Base-by-base conservation (phyloP, 1,140 invertebrate species). In the Probaryconus sp. region DNA sequence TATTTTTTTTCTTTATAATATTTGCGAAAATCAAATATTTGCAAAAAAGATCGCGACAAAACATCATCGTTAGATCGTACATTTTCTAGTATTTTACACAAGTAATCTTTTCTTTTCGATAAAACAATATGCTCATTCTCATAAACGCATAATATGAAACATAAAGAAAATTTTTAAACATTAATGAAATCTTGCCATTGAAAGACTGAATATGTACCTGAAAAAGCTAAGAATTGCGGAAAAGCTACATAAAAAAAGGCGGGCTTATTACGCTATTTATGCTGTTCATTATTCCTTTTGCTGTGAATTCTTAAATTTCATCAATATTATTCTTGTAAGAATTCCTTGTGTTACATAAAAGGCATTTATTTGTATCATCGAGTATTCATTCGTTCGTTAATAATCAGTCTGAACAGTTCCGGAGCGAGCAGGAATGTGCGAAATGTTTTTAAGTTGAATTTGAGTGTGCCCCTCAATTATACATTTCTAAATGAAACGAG, bases 191-290 rank as follows among this genome's bases (percentile, higher is more conserved):
- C 71, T 78, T 51, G 72, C 60, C 70, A 76, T 72, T 24, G 75
- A 75, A 82, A 82, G 80, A 82, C 80, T 82, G 79, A 80, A 73
- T 73, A 78, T 20, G 80, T 82, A 82, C 78, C 80, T 81, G 78
- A 80, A 76, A 33, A 55, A 71, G 61, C 47, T 72, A 77, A 78
- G 78, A 74, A 78, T 73, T 53, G 60, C 53, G 38, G 38, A 65
- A 28, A 58, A 53, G 30, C 40, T 55, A n/a, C n/a, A n/a, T n/a
- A n/a, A n/a, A 14, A 53, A 38, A 37, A 31, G 53, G 47, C 40
- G 69, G 69, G 47, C 37, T 72, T 48, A 50, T 9, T 53, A 51
- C 24, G 45, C 33, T 58, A 38, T 24, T 58, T 58, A 10, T 50
- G 64, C 14, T 38, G 33, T 58, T 64, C 35, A 38, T 58, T 71